Conservation (phyloP, 2,888 invertebrate genomes). For the Pimpla rufipes region DNA sequence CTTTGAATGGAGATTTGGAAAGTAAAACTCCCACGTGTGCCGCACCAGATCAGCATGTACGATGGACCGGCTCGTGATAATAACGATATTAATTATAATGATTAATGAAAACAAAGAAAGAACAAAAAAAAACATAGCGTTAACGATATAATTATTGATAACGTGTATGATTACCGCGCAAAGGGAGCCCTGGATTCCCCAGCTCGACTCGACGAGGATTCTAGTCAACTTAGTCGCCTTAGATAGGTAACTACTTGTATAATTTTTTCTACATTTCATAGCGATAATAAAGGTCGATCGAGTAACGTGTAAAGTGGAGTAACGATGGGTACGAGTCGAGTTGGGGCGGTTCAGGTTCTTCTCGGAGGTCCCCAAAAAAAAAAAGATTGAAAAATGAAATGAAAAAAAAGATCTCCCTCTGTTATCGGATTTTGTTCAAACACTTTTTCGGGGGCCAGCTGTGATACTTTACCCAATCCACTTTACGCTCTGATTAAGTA, state of each 20-base stretch:
- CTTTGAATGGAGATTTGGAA: slow-evolving; percentile 17
- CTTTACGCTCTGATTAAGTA: slow-evolving; percentile 72
- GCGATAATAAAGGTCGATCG: slow-evolving; percentile 54
- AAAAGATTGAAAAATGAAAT: slow-evolving; percentile 16
- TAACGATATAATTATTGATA: slow-evolving; percentile 74
- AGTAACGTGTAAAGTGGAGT: slow-evolving; percentile 57
- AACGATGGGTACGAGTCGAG: slow-evolving; percentile 68
- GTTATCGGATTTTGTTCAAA: slow-evolving; percentile 67
- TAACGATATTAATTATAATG: slow-evolving; percentile 53
- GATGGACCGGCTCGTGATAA: slow-evolving; percentile 42
- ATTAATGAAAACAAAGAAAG: slow-evolving; percentile 29
- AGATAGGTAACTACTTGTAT: slow-evolving; percentile 78
- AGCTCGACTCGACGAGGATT: slow-evolving; percentile 62
- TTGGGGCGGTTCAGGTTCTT: slow-evolving; percentile 74
- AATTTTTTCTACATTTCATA: slow-evolving; percentile 83
- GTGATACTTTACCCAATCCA: slow-evolving; percentile 81
- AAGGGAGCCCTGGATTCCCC: slow-evolving; percentile 73
- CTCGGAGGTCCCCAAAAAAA: slow-evolving; percentile 76
- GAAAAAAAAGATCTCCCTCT: slow-evolving; percentile 38
- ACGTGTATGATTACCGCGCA: slow-evolving; percentile 77
- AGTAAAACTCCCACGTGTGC: slow-evolving; percentile 28
- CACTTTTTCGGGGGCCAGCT: slow-evolving; percentile 82
- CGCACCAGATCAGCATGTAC: slow-evolving; percentile 1
- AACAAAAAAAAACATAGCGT: slow-evolving; percentile 59
- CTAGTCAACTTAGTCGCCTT: slow-evolving; percentile 72